Percentiles rank a stretch among this genome's conserved stretches.
Evolutionary conservation across 2,888 invertebrate genomes (phyloP).

Genomic region (Spatulosminthurus flaviceps): DNA sequence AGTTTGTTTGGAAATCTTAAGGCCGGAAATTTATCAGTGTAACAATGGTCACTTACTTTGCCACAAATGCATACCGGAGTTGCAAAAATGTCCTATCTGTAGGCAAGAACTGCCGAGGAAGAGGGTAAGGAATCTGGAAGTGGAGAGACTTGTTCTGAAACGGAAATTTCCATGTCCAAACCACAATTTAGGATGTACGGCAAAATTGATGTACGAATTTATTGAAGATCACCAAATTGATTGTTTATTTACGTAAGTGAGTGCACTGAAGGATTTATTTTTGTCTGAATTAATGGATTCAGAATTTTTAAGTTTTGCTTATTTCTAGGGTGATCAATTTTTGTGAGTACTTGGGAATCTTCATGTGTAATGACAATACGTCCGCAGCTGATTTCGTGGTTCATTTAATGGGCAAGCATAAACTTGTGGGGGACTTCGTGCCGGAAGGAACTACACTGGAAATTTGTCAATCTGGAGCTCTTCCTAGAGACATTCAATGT

Average conservation of each 20-base stretch:
- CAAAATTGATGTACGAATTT: neutral
- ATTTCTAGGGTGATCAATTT: neutral
- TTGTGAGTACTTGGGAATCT: neutral
- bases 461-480: constrained; percentile 1
- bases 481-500: neutral
- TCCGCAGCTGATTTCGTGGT: neutral
- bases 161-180: neutral
- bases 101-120: neutral
- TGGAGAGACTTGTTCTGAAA: neutral
- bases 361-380: neutral
- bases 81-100: neutral
- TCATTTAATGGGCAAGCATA: constrained; percentile 8
- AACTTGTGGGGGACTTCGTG: neutral
- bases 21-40: constrained; percentile 13
- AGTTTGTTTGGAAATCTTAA: constrained; percentile 15
- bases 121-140: constrained; percentile 9
- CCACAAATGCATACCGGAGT: neutral
- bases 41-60: constrained; percentile 21
- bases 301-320: neutral
- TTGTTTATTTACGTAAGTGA: constrained; percentile 23
- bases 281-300: neutral
- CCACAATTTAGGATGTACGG: neutral
- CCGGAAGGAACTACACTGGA: neutral
- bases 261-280: neutral
- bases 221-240: constrained; percentile 22